A percentile compares a stretch with the other conserved stretches of the same genome.
phyloP scores from a whole-genome alignment of 2,113 vertebrate species.

The Campylorhamphus procurvoides region DNA sequence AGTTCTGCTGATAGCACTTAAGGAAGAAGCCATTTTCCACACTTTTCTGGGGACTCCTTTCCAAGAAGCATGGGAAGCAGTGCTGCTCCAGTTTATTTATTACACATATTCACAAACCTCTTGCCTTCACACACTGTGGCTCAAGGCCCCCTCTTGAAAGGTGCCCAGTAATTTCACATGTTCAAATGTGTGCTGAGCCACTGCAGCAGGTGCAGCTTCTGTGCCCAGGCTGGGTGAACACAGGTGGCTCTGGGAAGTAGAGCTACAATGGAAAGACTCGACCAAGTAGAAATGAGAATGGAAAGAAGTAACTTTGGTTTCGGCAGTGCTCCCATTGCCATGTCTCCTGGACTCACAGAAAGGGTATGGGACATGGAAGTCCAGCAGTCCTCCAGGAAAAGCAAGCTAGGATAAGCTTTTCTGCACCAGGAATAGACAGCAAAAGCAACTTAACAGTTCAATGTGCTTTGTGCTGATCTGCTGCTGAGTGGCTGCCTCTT shows the following conservation, averaged over 20 bases:
- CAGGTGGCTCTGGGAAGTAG: fast-evolving
- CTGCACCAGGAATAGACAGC: neutral
- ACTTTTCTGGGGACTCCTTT: neutral
- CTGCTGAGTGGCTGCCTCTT: neutral
- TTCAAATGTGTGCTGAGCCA: neutral
- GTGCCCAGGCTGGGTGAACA: neutral
- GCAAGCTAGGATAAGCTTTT: neutral
- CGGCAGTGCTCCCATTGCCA: fast-evolving
- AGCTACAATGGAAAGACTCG: fast-evolving
- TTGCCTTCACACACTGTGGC: neutral
- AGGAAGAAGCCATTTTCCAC: neutral
- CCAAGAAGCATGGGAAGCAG: neutral
- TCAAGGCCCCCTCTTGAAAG: neutral
- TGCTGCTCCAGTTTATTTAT: neutral
- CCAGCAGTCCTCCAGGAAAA: neutral
- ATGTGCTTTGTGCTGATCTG: neutral
- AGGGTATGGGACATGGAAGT: neutral
- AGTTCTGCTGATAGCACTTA: neutral
- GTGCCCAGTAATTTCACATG: neutral
- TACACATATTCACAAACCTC: neutral
- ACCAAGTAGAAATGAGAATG: fast-evolving
- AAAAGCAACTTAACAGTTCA: neutral
- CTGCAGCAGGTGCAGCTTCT: neutral
- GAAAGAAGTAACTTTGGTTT: neutral
- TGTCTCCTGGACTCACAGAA: neutral